Evolutionary conservation across 2,113 vertebrate genomes (phyloP).

Genomic region (Accipiter cooperii): DNA sequence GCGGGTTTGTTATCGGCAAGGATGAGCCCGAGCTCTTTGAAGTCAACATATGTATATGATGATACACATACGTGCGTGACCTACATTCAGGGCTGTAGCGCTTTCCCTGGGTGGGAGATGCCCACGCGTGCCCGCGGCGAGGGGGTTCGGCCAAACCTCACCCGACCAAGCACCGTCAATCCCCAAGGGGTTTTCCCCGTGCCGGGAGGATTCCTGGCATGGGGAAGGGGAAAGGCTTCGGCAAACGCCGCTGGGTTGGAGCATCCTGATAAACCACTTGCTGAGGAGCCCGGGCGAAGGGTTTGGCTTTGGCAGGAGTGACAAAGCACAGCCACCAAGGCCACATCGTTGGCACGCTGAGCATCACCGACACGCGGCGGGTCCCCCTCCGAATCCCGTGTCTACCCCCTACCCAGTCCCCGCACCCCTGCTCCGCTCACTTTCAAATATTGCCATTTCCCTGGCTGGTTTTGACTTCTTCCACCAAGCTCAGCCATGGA

Average conservation of each 20-base stretch:
- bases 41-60: neutral
- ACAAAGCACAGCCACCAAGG: neutral
- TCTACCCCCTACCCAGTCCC: neutral
- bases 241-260: accelerated
- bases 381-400: accelerated
- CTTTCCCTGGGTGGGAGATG: neutral
- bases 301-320: neutral
- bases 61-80: neutral
- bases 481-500: neutral
- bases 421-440: accelerated
- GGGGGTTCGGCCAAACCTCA: neutral
- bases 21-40: neutral
- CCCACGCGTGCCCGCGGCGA: neutral
- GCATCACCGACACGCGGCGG: accelerated
- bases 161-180: accelerated
- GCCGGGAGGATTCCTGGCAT: accelerated
- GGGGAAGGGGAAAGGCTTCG: neutral
- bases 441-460: neutral
- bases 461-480: neutral
- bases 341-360: accelerated
- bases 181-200: neutral
- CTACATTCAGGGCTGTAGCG: neutral
- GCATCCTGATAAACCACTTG: neutral
- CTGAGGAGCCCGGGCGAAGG: neutral
- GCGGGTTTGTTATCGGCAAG: neutral